Base-by-base conservation (phyloP, 2,888 invertebrate genomes). In the Drosophila fungiperda region DNA sequence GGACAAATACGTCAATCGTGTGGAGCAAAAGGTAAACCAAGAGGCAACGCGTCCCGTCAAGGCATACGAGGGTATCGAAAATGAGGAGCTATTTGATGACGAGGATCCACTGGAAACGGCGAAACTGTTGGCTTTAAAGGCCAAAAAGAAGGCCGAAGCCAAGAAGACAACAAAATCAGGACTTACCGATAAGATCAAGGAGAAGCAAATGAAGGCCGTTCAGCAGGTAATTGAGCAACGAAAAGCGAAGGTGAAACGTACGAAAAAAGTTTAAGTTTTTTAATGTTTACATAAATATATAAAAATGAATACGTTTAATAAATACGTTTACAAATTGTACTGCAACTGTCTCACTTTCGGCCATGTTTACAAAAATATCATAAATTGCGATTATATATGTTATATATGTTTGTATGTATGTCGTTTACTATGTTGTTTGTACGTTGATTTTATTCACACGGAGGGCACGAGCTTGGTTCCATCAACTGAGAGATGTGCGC, bases 11-110 rank as follows among this genome's bases (percentile, higher is more conserved):
- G 94, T 96, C 40, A 95, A 96, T 82, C 95, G 96, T 86, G 94
- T 98, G 65, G 96, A 97, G 83, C 96, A 97, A 87, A 98, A 98
- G 93, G 95, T 96, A 32, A 94, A 95, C 32, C 95, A 95, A 83
- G 95, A 96, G 92, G 95, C 95, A 1, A 96, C 96, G 20, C 95
- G 95, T 84, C 97, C 97, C 0, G 95, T 95, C 87, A 94, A 95
- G 58, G 95, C 96, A 0, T 97, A 97, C 83, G 94, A 95, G 36
- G 94, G 96, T 32, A 95, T 96, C 87, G 96, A 96, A 35, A 94
- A 96, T 55, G 95, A 96, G 63, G 96, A 97, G 70, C 95, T 97
- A 83, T 97, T 97, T 84, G 94, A 94, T 73, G 95, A 95, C 6
- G 95, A 96, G 87, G 95, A 96, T 91, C 94, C 95, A 2, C 79